Base-by-base conservation (phyloP, 64 coral and sea anemone genomes). In the Acropora yongei region DNA sequence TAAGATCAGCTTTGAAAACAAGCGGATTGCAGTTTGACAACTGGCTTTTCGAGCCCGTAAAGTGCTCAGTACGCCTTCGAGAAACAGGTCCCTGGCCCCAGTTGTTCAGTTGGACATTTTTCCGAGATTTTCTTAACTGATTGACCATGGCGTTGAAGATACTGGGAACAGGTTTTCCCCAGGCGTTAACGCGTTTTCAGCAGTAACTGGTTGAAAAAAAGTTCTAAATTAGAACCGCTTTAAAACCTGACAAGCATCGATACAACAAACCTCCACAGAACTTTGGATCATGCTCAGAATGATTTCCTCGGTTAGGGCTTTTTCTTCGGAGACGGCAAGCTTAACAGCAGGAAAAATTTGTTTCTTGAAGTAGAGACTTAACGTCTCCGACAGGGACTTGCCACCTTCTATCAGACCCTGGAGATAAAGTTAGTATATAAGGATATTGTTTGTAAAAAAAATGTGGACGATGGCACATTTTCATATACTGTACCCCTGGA, bases 401-500 rank as follows among this genome's bases (percentile, higher is more conserved):
- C 82, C 82, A 71, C 19, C 16, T 30, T 85, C 65, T 5, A 48
- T 6, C 63, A 72, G 45, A 49, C 18, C 65, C 82, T 85, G 63
- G 18, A 85, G 72, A 71, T 42, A 18, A 75, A 45, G 41, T 44
- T 44, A 40, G 43, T 55, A 10, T 10, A 55, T 40, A 39, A 74
- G 20, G 44, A 44, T 5, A 5, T 13, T 41, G 41, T 42, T 42
- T 20, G 63, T 0, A 17, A 0, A 68, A 16, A 17, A 20, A 71
- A 71, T 30, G 4, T 30, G 13, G 6, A 16, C 30, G 30, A 13
- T 3, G 74, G 9, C 39, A 76, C 8, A 1, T 5, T 16, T 47
- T 78, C 14, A 0, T 57, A 55, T 39, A 75, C n/a, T 48, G 16
- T 57, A 90, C 78, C 89, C 80, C 89, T 5, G 89, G 89, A n/a